Conservation (phyloP, 2,888 invertebrate genomes). For the Hypena proboscidalis region DNA sequence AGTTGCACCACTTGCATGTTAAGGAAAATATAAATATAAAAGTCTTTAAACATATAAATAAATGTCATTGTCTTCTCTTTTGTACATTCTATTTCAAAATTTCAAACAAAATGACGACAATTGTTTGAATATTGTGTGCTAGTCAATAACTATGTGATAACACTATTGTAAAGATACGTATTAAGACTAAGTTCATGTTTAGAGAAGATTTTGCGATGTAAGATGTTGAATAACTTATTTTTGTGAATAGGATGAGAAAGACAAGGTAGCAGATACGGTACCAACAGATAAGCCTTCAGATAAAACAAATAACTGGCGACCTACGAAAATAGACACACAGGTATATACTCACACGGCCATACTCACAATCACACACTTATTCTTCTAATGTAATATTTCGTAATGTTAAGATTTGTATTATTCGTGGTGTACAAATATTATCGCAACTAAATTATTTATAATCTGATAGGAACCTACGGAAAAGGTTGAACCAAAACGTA, state of each 20-base stretch:
- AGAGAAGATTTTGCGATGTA: conserved; percentile 12
- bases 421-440: conserved; percentile 4
- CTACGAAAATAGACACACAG: conserved; percentile 71
- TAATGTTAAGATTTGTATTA: no score
- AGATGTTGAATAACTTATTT: conserved; percentile 51
- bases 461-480: conserved; percentile 58
- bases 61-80: conserved; percentile 41
- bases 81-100: conserved; percentile 52
- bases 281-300: conserved; percentile 71
- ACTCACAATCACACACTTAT: conserved; percentile 40
- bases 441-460: conserved; percentile 19
- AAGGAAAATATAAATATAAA: conserved; percentile 20
- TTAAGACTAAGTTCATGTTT: conserved; percentile 26
- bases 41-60: conserved; percentile 35
- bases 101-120: conserved; percentile 48
- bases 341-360: conserved; percentile 54
- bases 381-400: conserved; percentile 12
- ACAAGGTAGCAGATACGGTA: conserved; percentile 65
- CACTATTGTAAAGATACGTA: conserved; percentile 35
- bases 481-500: conserved; percentile 60
- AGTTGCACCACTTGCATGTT: conserved; percentile 37
- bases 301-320: conserved; percentile 73
- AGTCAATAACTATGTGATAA: conserved; percentile 64
- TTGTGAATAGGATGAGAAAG: conserved; percentile 75
- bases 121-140: conserved; percentile 55